These are phyloP conservation scores for Callorhinus ursinus DNA, from an alignment of 2,113 vertebrate species.

Conservation along the genomic window DNA sequence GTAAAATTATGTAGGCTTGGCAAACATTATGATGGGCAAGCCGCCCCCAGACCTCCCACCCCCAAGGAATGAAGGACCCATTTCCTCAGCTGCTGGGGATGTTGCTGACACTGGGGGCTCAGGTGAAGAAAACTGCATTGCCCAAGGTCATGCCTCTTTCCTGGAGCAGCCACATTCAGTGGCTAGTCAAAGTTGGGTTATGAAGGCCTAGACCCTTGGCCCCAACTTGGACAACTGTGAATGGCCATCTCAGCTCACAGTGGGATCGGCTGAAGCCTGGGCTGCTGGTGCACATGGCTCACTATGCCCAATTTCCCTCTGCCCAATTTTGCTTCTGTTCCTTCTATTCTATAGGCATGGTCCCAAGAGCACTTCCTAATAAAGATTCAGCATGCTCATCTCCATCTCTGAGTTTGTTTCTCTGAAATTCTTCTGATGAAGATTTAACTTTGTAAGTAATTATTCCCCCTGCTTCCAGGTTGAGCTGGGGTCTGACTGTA, in stretches of 20 bases:
- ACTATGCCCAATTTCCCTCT: neutral
- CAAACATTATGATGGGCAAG: fast-evolving
- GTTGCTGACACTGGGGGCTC: neutral
- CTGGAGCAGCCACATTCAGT: neutral
- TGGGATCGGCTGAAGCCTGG: neutral
- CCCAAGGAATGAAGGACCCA: neutral
- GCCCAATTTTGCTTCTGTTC: neutral
- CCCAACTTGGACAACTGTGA: neutral
- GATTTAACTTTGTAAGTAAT: neutral
- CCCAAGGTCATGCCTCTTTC: neutral
- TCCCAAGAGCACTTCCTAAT: neutral
- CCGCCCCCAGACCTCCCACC: too few species aligned
- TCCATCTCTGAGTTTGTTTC: neutral
- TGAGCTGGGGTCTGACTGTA: neutral
- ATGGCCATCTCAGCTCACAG: neutral
- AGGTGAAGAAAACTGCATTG: neutral
- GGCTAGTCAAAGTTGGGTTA: neutral
- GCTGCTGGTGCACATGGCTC: neutral
- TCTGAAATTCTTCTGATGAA: neutral
- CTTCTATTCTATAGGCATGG: neutral
- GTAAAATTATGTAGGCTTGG: neutral
- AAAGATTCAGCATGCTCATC: neutral
- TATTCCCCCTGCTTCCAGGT: neutral
- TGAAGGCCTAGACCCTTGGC: neutral
- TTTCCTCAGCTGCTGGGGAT: neutral